A percentile compares a stretch with the other conserved stretches of the same genome.
Conservation (phyloP, 1,140 invertebrate genomes). For the Laupala kohalensis region DNA sequence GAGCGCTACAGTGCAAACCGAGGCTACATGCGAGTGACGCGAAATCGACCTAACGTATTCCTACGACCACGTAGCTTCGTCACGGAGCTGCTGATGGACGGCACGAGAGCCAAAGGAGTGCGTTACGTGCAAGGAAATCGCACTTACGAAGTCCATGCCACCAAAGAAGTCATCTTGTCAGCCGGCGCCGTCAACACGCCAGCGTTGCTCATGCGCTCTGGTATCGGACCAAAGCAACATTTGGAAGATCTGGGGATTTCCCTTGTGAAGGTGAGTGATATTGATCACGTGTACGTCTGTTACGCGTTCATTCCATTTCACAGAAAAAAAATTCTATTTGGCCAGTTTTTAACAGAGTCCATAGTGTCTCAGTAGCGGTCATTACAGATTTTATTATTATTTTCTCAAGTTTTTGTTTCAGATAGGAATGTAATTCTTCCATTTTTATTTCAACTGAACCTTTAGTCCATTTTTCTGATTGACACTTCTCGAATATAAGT, state of each 20-base stretch:
- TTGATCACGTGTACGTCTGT: too few relatives aligned
- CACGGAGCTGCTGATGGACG: slow-evolving; percentile 53
- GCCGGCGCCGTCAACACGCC: slow-evolving; percentile 43
- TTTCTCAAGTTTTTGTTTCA: too few relatives aligned
- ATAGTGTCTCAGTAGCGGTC: too few relatives aligned
- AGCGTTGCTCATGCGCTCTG: slow-evolving; percentile 41
- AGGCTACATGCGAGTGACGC: slow-evolving; percentile 52
- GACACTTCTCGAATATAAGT: too few relatives aligned
- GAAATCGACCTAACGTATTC: slow-evolving; percentile 45
- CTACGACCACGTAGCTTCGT: slow-evolving; percentile 48
- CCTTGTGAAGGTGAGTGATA: slow-evolving; percentile 32
- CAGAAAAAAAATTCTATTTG: too few relatives aligned
- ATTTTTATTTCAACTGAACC: too few relatives aligned
- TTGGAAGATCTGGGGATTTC: slow-evolving; percentile 44
- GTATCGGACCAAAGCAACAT: slow-evolving; percentile 54
- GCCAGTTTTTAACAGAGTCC: too few relatives aligned
- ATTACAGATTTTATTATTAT: too few relatives aligned
- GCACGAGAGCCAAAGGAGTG: slow-evolving; percentile 51
- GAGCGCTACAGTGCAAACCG: slow-evolving; percentile 47
- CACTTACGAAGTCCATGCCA: slow-evolving; percentile 41
- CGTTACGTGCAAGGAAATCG: slow-evolving; percentile 38
- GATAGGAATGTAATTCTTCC: too few relatives aligned
- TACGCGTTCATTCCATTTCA: too few relatives aligned
- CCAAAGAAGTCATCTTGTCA: slow-evolving; percentile 61
- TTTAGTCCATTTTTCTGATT: too few relatives aligned